Percentiles rank a stretch among this genome's conserved stretches.
Evolutionary conservation across 2,888 invertebrate species (phyloP).

Genomic region (Drosophila percnosoma): DNA sequence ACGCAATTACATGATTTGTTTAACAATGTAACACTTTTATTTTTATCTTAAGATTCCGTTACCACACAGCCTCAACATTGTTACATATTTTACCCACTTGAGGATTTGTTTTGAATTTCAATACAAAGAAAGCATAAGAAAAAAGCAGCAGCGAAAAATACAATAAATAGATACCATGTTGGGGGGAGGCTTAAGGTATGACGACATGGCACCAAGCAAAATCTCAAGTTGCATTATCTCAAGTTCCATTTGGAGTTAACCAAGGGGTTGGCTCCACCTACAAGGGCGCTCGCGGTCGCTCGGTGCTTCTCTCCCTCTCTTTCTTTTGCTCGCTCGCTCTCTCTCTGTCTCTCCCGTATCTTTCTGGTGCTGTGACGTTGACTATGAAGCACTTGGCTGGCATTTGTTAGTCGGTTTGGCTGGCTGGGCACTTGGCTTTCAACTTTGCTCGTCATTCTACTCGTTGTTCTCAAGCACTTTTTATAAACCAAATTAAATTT

Average conservation of each 20-base stretch:
- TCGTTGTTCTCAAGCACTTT: constrained; percentile 66
- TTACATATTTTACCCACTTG: constrained; percentile 54
- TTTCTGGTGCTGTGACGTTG: background rate
- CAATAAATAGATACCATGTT: background rate
- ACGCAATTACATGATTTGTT: constrained; percentile 37
- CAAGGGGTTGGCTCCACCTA: constrained; percentile 45
- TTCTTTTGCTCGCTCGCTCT: background rate
- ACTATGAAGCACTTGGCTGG: constrained; percentile 20
- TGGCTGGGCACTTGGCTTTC: constrained; percentile 60
- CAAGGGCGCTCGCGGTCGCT: background rate
- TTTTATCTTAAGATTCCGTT: constrained; percentile 23
- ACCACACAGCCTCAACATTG: constrained; percentile 36
- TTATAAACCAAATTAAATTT: constrained; percentile 77
- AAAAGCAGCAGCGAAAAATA: background rate
- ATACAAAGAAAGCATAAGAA: constrained; percentile 28
- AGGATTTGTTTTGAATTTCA: constrained; percentile 62
- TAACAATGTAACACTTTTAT: constrained; percentile 40
- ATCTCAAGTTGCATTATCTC: constrained; percentile 66
- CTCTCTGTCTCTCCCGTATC: background rate
- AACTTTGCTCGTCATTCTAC: constrained; percentile 38
- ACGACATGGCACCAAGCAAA: constrained; percentile 33
- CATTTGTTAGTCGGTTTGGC: constrained; percentile 9
- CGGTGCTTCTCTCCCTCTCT: background rate
- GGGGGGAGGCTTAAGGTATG: constrained; percentile 20
- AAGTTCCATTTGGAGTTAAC: constrained; percentile 54